Conservation (phyloP, 2,888 invertebrate species). For the Hirtodrosophila alboralis region DNA sequence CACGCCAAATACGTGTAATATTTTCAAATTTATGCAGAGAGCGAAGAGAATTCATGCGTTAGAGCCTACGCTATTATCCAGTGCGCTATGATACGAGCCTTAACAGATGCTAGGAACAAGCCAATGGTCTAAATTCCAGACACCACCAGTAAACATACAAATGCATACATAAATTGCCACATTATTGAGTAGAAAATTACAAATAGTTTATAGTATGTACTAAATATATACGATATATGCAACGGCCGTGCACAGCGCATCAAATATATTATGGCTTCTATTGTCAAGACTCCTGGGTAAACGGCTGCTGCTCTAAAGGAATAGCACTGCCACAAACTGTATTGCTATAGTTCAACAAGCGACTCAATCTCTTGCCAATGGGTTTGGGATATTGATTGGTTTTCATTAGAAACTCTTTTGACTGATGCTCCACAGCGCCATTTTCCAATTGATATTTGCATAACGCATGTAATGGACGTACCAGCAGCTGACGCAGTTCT, state of each 20-base stretch:
- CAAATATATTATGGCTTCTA: slow-evolving; percentile 1
- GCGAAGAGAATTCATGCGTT: slow-evolving; percentile 85
- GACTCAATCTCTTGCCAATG: slow-evolving; percentile 91
- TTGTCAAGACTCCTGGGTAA: slow-evolving; percentile 42
- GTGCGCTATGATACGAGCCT: slow-evolving; percentile 84
- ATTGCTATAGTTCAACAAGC: slow-evolving; percentile 83
- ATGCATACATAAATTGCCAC: slow-evolving; percentile 2
- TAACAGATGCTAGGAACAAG: slow-evolving; percentile 81
- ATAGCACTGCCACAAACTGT: slow-evolving; percentile 58
- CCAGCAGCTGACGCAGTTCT: slow-evolving; percentile 87
- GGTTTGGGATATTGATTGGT: slow-evolving; percentile 91
- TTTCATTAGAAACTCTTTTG: slow-evolving; percentile 94
- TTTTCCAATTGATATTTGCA: slow-evolving; percentile 94
- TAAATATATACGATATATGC: slow-evolving; percentile 36
- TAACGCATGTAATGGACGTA: slow-evolving; percentile 91
- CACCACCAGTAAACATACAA: background rate
- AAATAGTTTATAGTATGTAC: slow-evolving; percentile 33
- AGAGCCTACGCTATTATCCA: slow-evolving; percentile 85
- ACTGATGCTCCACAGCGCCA: slow-evolving; percentile 96
- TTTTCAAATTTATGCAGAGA: slow-evolving; percentile 52
- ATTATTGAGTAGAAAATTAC: slow-evolving; percentile 39
- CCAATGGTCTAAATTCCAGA: slow-evolving; percentile 55
- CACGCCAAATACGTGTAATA: background rate
- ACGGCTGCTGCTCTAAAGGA: slow-evolving; percentile 20
- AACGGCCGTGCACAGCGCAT: slow-evolving; percentile 23